Evolutionary conservation across 2,113 vertebrate genomes (phyloP), one percentile per base, ranked within the genome.

Genomic region (Ondatra zibethicus): DNA sequence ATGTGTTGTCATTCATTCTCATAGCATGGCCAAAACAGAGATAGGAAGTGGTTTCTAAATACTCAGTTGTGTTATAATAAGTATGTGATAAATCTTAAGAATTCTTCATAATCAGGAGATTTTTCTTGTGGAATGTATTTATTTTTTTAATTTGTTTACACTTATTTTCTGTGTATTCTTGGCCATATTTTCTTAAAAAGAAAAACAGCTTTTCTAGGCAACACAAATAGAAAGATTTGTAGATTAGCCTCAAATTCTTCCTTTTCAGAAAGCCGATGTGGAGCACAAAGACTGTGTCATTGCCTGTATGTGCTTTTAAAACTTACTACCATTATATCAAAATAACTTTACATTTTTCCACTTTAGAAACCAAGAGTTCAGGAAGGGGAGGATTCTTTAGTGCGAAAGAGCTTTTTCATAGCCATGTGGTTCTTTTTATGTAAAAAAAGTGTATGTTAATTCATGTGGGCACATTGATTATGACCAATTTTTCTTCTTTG

Each of bases 401-500:
- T 58, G 11, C 6, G 2, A 70, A 50, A 78, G 27, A 70, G 52
- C 42, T 36, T 16, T 92, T 92, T 13, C 36, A 58, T 72, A 81
- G 65, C 8, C 33, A 42, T 9, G 27, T 42, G n/a, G 45, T 70
- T 84, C 86, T 94, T 94, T 96, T 78, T 50, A 80, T 31, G 55
- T n/a, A 61, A 80, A 72, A 89, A 19, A 29, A 36, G 19, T 21
- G 55, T 36, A 86, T 55, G 87, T 5, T 88, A 89, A 87, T 89
- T 94, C 39, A 78, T 29, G 17, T 50, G 55, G 63, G 14, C 33
- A 66, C 14, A 77, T 65, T 94, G 75, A 82, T 7, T 70, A 14
- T 19, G 92, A 63, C 88, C 45, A 12, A 50, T 90, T 95, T 78
- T 96, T 88, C 73, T 88, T n/a, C 36, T 76, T 93, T 89, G 58